These are phyloP conservation scores for Onthophagus sagittarius DNA, from an alignment of 2,888 invertebrate species.

Conservation along the genomic window DNA sequence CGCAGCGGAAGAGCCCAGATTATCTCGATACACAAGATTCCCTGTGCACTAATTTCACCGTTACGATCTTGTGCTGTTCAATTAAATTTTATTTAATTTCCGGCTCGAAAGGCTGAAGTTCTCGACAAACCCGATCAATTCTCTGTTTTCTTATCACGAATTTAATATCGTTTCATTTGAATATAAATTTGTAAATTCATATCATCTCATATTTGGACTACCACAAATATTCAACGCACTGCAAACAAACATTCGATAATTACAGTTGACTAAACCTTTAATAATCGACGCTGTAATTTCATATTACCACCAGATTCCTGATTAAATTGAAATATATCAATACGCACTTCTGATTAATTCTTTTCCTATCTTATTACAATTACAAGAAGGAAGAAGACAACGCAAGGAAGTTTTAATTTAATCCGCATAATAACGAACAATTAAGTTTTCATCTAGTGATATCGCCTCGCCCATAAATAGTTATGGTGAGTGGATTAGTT, in stretches of 20 bases:
- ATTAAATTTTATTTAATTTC: background rate
- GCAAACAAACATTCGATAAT: background rate
- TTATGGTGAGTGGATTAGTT: slow-evolving; percentile 37
- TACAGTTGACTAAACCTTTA: background rate
- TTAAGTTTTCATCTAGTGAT: slow-evolving; percentile 27
- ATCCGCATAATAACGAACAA: slow-evolving; percentile 26
- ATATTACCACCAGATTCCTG: no score
- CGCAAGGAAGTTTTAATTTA: slow-evolving; percentile 6
- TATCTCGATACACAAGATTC: background rate
- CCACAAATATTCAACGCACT: background rate
- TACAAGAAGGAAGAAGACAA: background rate
- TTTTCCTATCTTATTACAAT: background rate
- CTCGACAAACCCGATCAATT: background rate
- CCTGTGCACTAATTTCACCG: background rate
- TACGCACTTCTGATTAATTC: no score
- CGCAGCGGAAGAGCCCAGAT: background rate
- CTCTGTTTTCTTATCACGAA: background rate
- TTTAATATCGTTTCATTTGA: background rate
- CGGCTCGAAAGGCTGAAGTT: background rate
- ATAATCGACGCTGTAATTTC: background rate
- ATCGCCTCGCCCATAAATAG: slow-evolving; percentile 30
- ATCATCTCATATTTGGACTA: background rate
- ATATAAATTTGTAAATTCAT: no score
- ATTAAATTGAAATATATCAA: no score
- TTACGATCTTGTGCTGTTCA: background rate